Base-by-base conservation (phyloP, 2,888 invertebrate genomes). In the Dynastes tityus region DNA sequence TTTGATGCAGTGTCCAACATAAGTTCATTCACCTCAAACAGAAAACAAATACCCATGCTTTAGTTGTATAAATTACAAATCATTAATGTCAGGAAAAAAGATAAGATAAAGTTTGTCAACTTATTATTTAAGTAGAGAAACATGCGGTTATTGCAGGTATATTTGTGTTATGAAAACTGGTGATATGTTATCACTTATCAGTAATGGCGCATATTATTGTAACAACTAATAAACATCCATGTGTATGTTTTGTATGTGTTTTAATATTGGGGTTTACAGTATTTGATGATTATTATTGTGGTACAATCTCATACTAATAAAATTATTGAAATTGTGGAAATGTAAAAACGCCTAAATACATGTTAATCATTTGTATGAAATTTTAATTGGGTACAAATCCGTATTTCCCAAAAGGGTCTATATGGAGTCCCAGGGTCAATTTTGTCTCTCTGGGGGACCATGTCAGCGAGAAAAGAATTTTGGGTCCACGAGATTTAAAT, bases 61-160 rank as follows among this genome's bases (percentile, higher is more conserved):
- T 13, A 37, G 29, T 37, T 6, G 37, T 64, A 32, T 64, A 64
- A 64, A 64, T 64, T 61, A 61, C 61, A 61, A 22, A 64, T 64
- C 27, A 64, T 64, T 64, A 64, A 64, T 1, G 29, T 37, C n/a
- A 32, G 13, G 37, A 32, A 64, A 37, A 64, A 64, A 37, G 64
- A 64, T 64, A 64, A 64, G 64, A 64, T 64, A 64, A 64, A 64
- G 22, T 27, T n/a, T n/a, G 32, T 40, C 53, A 37, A 2, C 29
- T 2, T 64, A 6, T 64, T 32, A 64, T 64, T 13, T 64, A 8
- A 13, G 11, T 37, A 11, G 11, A 32, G 13, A 64, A n/a, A 8
- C 11, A 2, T 11, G n/a, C 32, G 32, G 64, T 64, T 29, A 27
- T 32, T 37, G n/a, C 9, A 64, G 64, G 64, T 64, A 64, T 13